Evolutionary conservation across 1,140 invertebrate genomes (phyloP).

Genomic region (Drosophila pallidifrons): DNA sequence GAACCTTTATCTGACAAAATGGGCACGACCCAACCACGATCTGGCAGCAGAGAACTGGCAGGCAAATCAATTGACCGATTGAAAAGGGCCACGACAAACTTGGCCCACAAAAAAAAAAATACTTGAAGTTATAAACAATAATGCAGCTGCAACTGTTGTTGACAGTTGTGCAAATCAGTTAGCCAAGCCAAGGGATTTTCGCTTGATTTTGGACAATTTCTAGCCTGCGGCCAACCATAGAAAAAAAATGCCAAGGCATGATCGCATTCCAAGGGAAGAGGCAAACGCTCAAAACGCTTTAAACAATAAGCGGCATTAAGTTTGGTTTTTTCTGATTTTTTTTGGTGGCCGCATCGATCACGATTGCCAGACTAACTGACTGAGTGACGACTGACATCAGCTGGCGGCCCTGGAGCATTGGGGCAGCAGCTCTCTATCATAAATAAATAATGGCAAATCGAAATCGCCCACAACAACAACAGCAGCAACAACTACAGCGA

Average conservation of each 20-base stretch:
- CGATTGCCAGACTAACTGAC: slow-evolving; percentile 59
- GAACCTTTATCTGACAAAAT: slow-evolving; percentile 27
- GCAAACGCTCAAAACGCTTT: slow-evolving; percentile 5
- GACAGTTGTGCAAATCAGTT: slow-evolving; percentile 73
- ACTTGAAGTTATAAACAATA: slow-evolving; percentile 33
- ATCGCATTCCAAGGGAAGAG: slow-evolving; percentile 66
- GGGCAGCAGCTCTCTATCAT: slow-evolving; percentile 36
- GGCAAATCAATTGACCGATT: slow-evolving; percentile 50
- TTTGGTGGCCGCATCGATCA: slow-evolving; percentile 71
- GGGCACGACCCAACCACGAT: slow-evolving; percentile 33
- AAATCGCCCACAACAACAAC: slow-evolving; percentile 19
- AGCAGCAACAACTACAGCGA: slow-evolving; percentile 20
- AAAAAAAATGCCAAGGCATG: slow-evolving; percentile 32
- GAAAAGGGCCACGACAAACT: slow-evolving; percentile 51
- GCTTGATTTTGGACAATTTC: slow-evolving; percentile 31
- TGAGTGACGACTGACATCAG: slow-evolving; percentile 66
- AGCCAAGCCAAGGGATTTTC: slow-evolving; percentile 20
- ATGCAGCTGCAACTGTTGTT: slow-evolving; percentile 49
- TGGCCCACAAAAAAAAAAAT: slow-evolving; percentile 35
- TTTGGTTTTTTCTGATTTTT: not conserved
- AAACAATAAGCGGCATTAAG: slow-evolving; percentile 52
- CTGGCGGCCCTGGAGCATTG: slow-evolving; percentile 56
- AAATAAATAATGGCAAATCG: slow-evolving; percentile 70
- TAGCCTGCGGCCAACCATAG: slow-evolving; percentile 21
- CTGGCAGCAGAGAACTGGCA: slow-evolving; percentile 21